phyloP scores from a whole-genome alignment of 2,797 vertebrate genomes.

The Sebastes paucispinis region DNA sequence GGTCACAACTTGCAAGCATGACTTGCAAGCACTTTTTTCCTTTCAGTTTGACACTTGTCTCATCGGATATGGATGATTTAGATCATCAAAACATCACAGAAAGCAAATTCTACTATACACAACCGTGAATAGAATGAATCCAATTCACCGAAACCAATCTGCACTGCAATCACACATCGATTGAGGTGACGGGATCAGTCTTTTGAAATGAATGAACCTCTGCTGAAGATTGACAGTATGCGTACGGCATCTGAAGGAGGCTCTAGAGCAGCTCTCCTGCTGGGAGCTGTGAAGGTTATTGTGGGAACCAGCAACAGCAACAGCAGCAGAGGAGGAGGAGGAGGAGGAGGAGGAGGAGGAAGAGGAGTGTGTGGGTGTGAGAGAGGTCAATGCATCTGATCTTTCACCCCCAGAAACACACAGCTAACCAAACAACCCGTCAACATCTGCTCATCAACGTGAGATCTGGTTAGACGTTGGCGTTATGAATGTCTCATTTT shows the following conservation, averaged over 20 bases:
- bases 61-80: background rate
- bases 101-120: background rate
- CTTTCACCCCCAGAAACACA: background rate
- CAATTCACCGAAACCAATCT: background rate
- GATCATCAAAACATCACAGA: background rate
- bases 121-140: background rate
- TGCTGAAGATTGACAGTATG: background rate
- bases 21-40: background rate
- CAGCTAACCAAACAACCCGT: background rate
- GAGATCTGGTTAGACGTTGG: background rate
- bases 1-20: background rate
- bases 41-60: background rate
- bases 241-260: background rate
- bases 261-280: background rate
- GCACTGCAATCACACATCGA: background rate
- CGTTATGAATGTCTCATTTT: background rate
- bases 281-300: slow-evolving; percentile 3
- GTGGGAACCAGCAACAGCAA: slow-evolving; percentile 31
- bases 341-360: background rate
- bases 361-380: slow-evolving; percentile 37
- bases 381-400: slow-evolving; percentile 35
- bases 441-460: background rate
- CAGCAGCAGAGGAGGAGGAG: background rate
- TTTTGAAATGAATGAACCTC: background rate
- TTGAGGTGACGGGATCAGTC: background rate